Base-by-base conservation (phyloP, 1,140 invertebrate genomes). In the Brachionus angularis region DNA sequence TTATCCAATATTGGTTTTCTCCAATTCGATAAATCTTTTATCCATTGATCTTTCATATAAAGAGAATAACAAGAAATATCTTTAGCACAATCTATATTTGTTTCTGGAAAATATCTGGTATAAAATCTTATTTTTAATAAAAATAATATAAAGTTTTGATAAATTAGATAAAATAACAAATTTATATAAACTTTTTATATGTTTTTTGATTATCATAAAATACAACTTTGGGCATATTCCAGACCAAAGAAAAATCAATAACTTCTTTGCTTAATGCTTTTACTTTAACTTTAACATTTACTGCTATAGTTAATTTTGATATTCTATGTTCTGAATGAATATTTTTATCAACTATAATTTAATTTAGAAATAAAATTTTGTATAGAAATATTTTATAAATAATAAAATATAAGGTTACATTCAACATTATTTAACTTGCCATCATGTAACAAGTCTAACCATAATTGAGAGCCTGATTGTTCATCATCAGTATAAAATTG, bases 211-310 rank as follows among this genome's bases (percentile, higher is more conserved):
- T 44, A 25, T 34, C 31, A 0, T 25, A 85, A 79, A 92, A 93
- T 76, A 87, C 83, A 73, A 93, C 86, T 73, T 87, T 83, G 29
- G 91, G 91, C 89, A 91, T 92, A 78, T 93, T 88, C 91, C 91
- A 93, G 3, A 85, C 86, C 5, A 94, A 82, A 76, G 85, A 85
- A 77, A 92, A 89, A 76, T 90, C 88, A 39, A 88, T 79, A n/a
- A 84, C 78, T 36, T 83, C 80, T 21, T 75, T 79, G 50, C 77
- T 76, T 14, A 84, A 81, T 0, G 86, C 79, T 70, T 83, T 82
- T 1, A 90, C 76, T 52, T 52, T 73, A 47, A 74, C 74, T 71
- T 76, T 69, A 16, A 76, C 71, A 78, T 81, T 80, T 23, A 84
- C 76, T 72, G 78, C 79, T 50, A 74, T 72, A 5, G 77, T 81